phyloP scores from a whole-genome alignment of 1,140 invertebrate genomes.

The Nomia melanderi region DNA sequence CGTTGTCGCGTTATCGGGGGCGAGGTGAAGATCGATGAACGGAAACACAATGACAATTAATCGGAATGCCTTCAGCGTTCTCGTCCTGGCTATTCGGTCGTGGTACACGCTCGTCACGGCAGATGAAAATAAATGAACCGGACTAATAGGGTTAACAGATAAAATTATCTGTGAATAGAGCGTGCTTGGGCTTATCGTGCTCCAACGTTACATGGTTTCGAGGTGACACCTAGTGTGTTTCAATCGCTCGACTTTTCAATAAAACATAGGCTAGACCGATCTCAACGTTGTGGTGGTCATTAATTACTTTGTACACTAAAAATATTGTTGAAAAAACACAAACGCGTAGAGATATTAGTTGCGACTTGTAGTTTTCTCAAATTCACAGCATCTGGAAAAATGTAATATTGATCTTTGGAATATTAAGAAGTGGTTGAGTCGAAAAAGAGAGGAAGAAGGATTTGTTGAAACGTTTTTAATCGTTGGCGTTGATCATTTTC shows the following conservation, averaged over 20 bases:
- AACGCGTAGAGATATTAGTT: too few relatives aligned
- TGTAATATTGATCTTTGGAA: too few relatives aligned
- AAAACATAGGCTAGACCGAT: not conserved
- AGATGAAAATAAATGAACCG: conserved; percentile 57
- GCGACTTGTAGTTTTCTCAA: too few relatives aligned
- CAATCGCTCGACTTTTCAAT: not conserved
- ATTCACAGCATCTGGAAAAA: too few relatives aligned
- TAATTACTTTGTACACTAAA: too few relatives aligned
- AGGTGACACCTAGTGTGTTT: not conserved
- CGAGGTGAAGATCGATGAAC: conserved; percentile 50
- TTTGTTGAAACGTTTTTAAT: too few relatives aligned
- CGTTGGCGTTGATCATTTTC: too few relatives aligned
- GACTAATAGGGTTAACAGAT: conserved; percentile 53
- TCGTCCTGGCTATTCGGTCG: conserved; percentile 28
- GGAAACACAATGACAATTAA: conserved; percentile 56
- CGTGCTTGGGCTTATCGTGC: conserved; percentile 18
- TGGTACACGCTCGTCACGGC: not conserved
- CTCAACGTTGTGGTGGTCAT: too few relatives aligned
- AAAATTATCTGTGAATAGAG: conserved; percentile 57
- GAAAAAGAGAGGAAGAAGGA: too few relatives aligned
- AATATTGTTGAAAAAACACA: too few relatives aligned
- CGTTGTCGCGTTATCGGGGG: conserved; percentile 33
- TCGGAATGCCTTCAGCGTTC: conserved; percentile 39
- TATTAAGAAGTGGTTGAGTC: too few relatives aligned
- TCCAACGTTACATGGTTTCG: not conserved